Percentiles rank a stretch among this genome's conserved stretches.
Conservation (phyloP, 2,797 vertebrate species). For the Chiloscyllium punctatum region DNA sequence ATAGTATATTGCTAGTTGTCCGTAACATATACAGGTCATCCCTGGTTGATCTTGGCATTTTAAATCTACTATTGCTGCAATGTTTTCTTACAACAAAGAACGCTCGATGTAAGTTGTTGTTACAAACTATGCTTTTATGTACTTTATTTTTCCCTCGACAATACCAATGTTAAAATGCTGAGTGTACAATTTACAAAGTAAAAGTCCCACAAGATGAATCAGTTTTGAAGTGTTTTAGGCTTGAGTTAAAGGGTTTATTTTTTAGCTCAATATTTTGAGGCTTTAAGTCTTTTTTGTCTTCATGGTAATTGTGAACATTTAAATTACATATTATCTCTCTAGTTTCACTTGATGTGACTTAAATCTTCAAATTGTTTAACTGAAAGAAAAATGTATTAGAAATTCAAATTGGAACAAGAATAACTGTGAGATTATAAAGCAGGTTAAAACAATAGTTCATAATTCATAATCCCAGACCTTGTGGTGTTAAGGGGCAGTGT, state of each 20-base stretch:
- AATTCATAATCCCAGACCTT: background rate
- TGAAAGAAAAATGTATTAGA: too few species aligned
- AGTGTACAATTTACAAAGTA: background rate
- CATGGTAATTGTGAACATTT: background rate
- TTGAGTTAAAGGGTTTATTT: background rate
- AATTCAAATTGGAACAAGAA: background rate
- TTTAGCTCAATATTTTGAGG: background rate
- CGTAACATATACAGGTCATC: too few species aligned
- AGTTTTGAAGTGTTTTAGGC: background rate
- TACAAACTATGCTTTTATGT: background rate
- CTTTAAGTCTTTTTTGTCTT: background rate
- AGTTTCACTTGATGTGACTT: too few species aligned
- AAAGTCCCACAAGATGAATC: too few species aligned
- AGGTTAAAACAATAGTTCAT: background rate
- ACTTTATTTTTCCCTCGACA: background rate
- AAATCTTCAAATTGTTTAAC: background rate
- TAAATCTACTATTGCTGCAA: background rate
- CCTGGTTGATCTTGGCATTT: background rate
- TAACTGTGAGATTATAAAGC: background rate
- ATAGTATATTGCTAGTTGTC: background rate
- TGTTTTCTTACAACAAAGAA: background rate
- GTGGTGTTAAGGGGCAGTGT: too few species aligned
- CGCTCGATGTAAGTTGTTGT: background rate
- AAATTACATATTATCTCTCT: background rate
- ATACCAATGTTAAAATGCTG: background rate